Conservation (phyloP, 2,797 vertebrate species). For the Loris lydekkerianus region DNA sequence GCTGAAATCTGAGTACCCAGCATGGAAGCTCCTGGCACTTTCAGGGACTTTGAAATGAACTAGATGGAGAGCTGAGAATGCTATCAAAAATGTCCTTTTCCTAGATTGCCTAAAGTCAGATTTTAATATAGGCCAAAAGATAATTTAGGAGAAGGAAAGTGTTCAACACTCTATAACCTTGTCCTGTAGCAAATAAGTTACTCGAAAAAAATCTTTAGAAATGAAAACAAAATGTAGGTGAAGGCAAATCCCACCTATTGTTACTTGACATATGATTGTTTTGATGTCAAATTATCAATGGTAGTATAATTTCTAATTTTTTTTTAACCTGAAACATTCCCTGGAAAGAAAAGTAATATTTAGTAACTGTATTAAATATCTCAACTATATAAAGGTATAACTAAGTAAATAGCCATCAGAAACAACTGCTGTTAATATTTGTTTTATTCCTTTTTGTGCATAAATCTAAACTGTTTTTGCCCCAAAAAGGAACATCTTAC, state of each 20-base stretch:
- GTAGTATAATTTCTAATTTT: neutral
- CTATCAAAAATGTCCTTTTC: neutral
- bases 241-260: neutral
- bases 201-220: neutral
- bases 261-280: neutral
- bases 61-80: neutral
- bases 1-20: neutral
- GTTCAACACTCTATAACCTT: neutral
- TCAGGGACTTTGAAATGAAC: neutral
- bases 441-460: neutral
- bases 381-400: neutral
- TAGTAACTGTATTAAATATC: slow-evolving; percentile 26
- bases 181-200: neutral
- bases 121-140: neutral
- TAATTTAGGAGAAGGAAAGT: neutral
- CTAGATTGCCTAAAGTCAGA: neutral
- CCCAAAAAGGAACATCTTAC: neutral
- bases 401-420: neutral
- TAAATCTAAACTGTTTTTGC: neutral
- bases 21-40: neutral
- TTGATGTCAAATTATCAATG: neutral
- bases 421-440: neutral
- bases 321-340: neutral
- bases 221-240: neutral
- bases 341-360: neutral